Evolutionary conservation across 2,797 vertebrate genomes (phyloP).

Genomic region (Anguilla megastoma): DNA sequence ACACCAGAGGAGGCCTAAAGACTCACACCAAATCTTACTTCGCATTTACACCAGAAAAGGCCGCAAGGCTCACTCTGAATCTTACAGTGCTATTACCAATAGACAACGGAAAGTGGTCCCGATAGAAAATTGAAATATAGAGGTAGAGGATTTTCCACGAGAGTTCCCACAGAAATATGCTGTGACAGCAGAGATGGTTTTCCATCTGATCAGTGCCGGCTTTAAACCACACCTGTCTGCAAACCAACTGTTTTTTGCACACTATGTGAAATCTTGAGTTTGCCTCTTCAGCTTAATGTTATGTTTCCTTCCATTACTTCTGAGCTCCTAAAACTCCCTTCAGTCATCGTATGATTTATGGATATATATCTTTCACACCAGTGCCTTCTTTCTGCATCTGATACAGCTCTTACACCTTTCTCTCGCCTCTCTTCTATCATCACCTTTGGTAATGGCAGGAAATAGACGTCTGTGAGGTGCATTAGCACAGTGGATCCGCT

Average conservation of each 20-base stretch:
- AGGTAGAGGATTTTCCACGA: neutral
- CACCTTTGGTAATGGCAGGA: neutral
- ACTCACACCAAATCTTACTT: neutral
- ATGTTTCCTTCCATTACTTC: neutral
- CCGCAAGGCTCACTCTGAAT: neutral
- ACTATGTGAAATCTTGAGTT: neutral
- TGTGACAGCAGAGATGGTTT: neutral
- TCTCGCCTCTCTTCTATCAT: neutral
- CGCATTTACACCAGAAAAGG: neutral
- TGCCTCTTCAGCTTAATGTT: neutral
- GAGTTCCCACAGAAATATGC: neutral
- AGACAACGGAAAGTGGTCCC: neutral
- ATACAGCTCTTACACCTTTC: slow-evolving; percentile 1
- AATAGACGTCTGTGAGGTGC: neutral
- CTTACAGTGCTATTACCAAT: too few relatives aligned
- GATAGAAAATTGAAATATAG: neutral
- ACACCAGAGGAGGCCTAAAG: neutral
- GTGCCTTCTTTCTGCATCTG: neutral
- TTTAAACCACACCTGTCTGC: neutral
- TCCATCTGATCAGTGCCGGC: neutral
- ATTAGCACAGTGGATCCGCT: neutral
- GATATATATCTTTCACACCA: neutral
- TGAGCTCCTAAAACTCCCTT: neutral
- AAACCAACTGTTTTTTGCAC: neutral
- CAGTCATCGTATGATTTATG: neutral